Base-by-base conservation (phyloP, 2,113 vertebrate genomes). In the Pseudolaguvia tuberculata region DNA sequence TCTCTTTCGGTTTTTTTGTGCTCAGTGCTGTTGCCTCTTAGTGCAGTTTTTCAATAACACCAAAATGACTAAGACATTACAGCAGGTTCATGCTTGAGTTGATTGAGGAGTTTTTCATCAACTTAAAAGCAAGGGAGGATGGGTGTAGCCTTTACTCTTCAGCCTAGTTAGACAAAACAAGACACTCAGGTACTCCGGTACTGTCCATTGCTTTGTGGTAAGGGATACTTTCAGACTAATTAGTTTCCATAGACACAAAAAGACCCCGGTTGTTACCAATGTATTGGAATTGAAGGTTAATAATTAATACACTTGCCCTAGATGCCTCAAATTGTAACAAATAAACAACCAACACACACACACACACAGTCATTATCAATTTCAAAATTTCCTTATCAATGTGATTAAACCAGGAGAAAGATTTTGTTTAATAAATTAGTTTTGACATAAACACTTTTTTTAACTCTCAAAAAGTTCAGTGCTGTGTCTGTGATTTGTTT, bases 91-190 rank as follows among this genome's bases (percentile, higher is more conserved):
- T 45, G 20, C 23, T 56, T 62, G 61, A 65, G 25, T 62, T 56
- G 50, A 56, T 21, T 29, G 35, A 18, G 62, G 68, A 45, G 77
- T 75, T 71, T 81, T 78, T 70, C 68, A 68, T 68, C 17, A 71
- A 62, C 45, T 61, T 23, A 35, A n/a, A 50, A 70, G 47, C 59
- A 45, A 42, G 67, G 50, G 50, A 62, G 6, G 20, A n/a, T 55
- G 67, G 70, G 27, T 35, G 66, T 67, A 29, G 21, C 59, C 45
- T 56, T 23, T 20, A 20, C 17, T 23, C 29, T 61, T 4, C 12
- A 47, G 35, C 56, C 14, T 31, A 51, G 55, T 51, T 55, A 61
- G 21, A 55, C 25, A 35, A 53, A 63, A 31, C 20, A 18, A 63
- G 57, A 18, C 14, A 7, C 17, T 35, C 31, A 55, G 48, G 42